Base-by-base conservation (phyloP, 2,113 vertebrate genomes). In the Bostrychus sinensis region DNA sequence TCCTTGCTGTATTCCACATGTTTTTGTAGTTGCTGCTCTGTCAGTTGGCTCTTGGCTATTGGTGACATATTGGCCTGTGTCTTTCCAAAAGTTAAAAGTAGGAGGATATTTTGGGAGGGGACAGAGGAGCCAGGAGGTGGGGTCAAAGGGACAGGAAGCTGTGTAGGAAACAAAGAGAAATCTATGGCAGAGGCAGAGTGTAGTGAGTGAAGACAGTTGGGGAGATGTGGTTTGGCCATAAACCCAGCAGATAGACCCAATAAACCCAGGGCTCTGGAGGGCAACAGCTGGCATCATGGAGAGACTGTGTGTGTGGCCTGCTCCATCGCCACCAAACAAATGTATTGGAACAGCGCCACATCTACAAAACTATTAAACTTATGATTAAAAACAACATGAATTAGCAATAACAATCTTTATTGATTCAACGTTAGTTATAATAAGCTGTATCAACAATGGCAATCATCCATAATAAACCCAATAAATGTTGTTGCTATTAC, bases 171-270 rank as follows among this genome's bases (percentile, higher is more conserved):
- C 34, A 62, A 60, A 71, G 64, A 61, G 46, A 55, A 30, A 51
- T 14, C 66, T 20, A 20, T 11, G 48, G 43, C 53, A 30, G 56
- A 71, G 36, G 50, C 45, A 62, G 56, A 80, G 22, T 59, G 67
- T 55, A 37, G 75, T 69, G 70, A 68, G 77, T 73, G 72, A 68
- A 82, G 72, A 73, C 73, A 66, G 69, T 66, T 71, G 67, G 75
- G 64, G 75, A 81, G 62, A 76, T 80, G 80, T 68, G 68, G 78
- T 79, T 76, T 70, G 61, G 75, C 50, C 61, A 82, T 85, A 75
- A 89, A 84, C 2, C 37, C 46, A 62, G 70, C 58, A 79, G 76
- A 86, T 70, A 84, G 77, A 75, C 78, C 75, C 72, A 78, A 86
- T 84, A 86, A 89, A 84, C 26, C 56, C 43, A 11, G 56, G 56